Base-by-base conservation (phyloP, 2,797 vertebrate genomes). In the Eulemur albifrons region DNA sequence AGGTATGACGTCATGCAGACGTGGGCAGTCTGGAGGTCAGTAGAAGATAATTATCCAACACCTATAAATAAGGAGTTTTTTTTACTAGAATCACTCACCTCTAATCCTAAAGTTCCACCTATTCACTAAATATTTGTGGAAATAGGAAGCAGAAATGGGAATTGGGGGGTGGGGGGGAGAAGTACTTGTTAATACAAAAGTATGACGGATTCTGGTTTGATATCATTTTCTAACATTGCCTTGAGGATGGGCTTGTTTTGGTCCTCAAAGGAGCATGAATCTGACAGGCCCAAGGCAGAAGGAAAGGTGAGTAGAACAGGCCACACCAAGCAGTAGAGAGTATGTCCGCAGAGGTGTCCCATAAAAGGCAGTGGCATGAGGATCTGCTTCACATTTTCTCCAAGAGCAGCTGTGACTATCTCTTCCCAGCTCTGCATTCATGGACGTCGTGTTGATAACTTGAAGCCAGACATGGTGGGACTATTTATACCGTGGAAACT, bases 141-240 rank as follows among this genome's bases (percentile, higher is more conserved):
- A 75, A 88, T 7, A 76, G 38, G 65, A 93, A 67, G 23, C 5
- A 90, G 50, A 93, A 96, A 86, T 83, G n/a, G 14, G 38, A 80
- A 21, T 11, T 20, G 50, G 30, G 1, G 8, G 40, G 40, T 40
- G 40, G 43, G 11, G 10, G 11, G 1, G 11, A 23, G 65, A 21
- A 65, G 45, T 59, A 63, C 18, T 35, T 2, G 14, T 54, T 84
- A 88, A 43, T 38, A 35, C 7, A 11, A 85, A 96, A 92, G 25
- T 85, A 93, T 48, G 38, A 45, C 7, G 81, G 61, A 61, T 77
- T 84, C 14, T 18, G 9, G 50, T 50, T 92, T 63, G 61, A 88
- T 88, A 59, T 38, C n/a, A 82, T 69, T 93, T 95, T 89, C 92
- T 69, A 77, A 69, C 21, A 72, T 32, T 87, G 89, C 50, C 32